Evolutionary conservation across 2,888 invertebrate species (phyloP), one percentile per base, ranked within the genome.

Genomic region (Anoplius nigerrimus): DNA sequence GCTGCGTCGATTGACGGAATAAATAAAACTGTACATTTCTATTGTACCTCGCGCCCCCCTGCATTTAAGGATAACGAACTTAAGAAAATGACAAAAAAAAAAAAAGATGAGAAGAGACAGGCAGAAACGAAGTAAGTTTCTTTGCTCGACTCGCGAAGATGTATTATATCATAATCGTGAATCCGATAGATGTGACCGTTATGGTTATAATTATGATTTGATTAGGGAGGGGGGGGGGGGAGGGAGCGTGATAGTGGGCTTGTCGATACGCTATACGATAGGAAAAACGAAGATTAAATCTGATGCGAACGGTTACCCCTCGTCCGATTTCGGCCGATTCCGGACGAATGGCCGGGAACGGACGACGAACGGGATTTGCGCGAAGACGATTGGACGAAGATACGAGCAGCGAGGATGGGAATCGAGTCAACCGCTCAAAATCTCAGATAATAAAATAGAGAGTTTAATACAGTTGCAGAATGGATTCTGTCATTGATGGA

Each of bases 371-470:
- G 34, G 21, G 8, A 11, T 34, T 27, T 42, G 51, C 42, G 4
- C n/a, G 24, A 16, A 46, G 34, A 3, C n/a, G 46, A 53, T 34
- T 5, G 60, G 51, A 56, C 24, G 15, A 51, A 27, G 34, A 55
- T 34, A 42, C 20, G 20, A 56, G 16, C 42, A 27, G 42, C 20
- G 42, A 15, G 56, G 42, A 16, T 42, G 21, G 18, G 20, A n/a
- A 6, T 24, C 24, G 22, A 83, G 77, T 78, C 77, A 84, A 78
- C 79, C 84, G 84, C 86, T 87, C 86, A 86, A 76, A 80, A 83
- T 84, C 81, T 84, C 82, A 86, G 84, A 86, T 87, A 86, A 87
- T 87, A 88, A 78, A 79, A 87, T 85, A 85, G 86, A 84, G 85
- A 83, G 80, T 88, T 87, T 87, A 88, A 87, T 86, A 87, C 84